Evolutionary conservation across 2,888 invertebrate species (phyloP).

Genomic region (Limnephilus marmoratus): DNA sequence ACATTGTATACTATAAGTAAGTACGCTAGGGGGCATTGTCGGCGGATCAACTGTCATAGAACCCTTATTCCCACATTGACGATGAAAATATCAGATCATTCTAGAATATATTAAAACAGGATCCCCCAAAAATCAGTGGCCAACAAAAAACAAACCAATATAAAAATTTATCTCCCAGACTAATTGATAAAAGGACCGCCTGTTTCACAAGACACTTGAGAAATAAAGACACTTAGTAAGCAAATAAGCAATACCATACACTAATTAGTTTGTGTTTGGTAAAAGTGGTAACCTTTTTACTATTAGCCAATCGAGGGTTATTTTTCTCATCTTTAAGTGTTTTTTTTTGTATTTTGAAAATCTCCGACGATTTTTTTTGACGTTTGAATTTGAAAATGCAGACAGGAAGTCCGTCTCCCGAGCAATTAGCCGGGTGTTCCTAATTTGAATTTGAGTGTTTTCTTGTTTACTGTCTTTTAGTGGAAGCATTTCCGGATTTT

Average conservation of each 20-base stretch:
- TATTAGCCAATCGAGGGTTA: not conserved
- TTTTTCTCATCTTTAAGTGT: not conserved
- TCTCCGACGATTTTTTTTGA: slow-evolving; percentile 2
- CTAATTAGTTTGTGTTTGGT: not conserved
- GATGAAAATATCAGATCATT: too few species aligned
- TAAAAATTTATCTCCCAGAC: not conserved
- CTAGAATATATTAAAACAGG: too few species aligned
- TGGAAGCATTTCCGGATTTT: not conserved
- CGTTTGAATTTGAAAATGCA: slow-evolving; percentile 11
- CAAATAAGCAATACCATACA: not conserved
- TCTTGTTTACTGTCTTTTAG: slow-evolving; percentile 2
- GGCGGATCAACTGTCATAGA: too few species aligned
- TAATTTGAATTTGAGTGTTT: slow-evolving; percentile 1
- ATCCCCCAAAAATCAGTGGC: not conserved
- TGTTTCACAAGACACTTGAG: not conserved
- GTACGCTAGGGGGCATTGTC: too few species aligned
- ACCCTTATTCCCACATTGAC: too few species aligned
- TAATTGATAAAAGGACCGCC: not conserved
- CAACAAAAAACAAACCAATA: not conserved
- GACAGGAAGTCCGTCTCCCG: slow-evolving; percentile 33
- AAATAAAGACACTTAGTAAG: not conserved
- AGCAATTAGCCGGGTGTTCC: slow-evolving; percentile 23
- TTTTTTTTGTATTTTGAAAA: not conserved
- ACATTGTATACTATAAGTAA: too few species aligned
- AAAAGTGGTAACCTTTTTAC: not conserved